These are phyloP conservation scores for Labrus mixtus DNA, from an alignment of 2,113 vertebrate species.

Conservation along the genomic window DNA sequence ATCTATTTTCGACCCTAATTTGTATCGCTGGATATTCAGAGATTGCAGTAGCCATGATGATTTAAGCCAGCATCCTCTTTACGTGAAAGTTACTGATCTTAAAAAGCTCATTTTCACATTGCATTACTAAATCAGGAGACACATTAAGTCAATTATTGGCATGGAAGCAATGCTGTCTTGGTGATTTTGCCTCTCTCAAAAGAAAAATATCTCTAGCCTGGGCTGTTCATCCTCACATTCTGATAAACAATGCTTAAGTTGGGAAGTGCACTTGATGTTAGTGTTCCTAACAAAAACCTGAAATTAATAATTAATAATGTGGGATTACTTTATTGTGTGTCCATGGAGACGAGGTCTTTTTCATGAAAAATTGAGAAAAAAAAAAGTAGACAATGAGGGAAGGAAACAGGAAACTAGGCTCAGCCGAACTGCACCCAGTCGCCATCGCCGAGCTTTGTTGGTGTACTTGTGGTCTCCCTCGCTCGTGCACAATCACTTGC, in stretches of 20 bases:
- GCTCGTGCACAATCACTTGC: slow-evolving; percentile 26
- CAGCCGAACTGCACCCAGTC: slow-evolving; percentile 64
- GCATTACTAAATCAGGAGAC: background rate
- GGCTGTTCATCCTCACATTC: slow-evolving; percentile 49
- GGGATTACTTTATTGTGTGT: slow-evolving; percentile 77
- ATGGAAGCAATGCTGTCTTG: background rate
- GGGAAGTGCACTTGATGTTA: slow-evolving; percentile 67
- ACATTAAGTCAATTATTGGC: background rate
- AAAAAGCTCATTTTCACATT: slow-evolving; percentile 32
- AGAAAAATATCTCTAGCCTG: slow-evolving; percentile 32
- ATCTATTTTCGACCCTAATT: slow-evolving; percentile 81
- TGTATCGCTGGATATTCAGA: slow-evolving; percentile 72
- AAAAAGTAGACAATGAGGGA: slow-evolving; percentile 16
- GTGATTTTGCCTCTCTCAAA: slow-evolving; percentile 7
- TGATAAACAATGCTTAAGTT: slow-evolving; percentile 55
- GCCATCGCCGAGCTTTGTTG: slow-evolving; percentile 50
- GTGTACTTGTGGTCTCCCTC: slow-evolving; percentile 42
- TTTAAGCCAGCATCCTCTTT: slow-evolving; percentile 34
- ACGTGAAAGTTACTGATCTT: slow-evolving; percentile 16
- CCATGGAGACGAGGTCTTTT: slow-evolving; percentile 73
- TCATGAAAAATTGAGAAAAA: slow-evolving; percentile 71
- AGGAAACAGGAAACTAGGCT: slow-evolving; percentile 28
- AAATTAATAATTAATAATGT: slow-evolving; percentile 79
- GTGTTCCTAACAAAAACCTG: slow-evolving; percentile 67
- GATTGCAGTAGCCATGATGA: slow-evolving; percentile 47